These are phyloP conservation scores for Leptoteleia sp. DNA, from an alignment of 1,140 invertebrate species.

Conservation along the genomic window DNA sequence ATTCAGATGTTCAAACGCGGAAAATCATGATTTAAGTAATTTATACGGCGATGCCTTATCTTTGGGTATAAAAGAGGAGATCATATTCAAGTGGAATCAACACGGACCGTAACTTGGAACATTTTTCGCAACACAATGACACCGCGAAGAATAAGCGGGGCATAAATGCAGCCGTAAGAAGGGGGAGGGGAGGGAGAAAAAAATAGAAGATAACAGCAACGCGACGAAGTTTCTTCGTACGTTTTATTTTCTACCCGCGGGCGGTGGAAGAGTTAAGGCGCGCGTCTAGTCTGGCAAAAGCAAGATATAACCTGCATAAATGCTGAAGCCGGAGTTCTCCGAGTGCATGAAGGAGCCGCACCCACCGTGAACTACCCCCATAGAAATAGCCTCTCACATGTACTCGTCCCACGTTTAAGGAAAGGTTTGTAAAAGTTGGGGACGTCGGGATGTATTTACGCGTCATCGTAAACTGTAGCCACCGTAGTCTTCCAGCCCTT, in stretches of 20 bases:
- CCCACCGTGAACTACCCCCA: conserved; percentile 71
- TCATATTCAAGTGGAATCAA: conserved; percentile 40
- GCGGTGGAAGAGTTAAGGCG: conserved; percentile 68
- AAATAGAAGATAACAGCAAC: conserved; percentile 38
- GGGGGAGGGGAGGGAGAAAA: too few species aligned
- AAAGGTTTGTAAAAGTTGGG: conserved; percentile 68
- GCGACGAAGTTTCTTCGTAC: conserved; percentile 71
- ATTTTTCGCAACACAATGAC: conserved; percentile 46
- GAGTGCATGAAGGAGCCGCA: conserved; percentile 76
- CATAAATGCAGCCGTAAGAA: conserved; percentile 54
- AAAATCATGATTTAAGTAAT: not conserved
- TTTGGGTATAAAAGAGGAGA: conserved; percentile 12
- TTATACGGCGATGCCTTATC: conserved; percentile 5
- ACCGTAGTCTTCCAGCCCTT: conserved; percentile 64
- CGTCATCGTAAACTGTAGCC: conserved; percentile 64
- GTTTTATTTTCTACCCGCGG: conserved; percentile 72
- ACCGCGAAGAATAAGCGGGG: conserved; percentile 50
- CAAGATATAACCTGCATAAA: conserved; percentile 71
- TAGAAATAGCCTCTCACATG: conserved; percentile 47
- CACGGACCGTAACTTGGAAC: conserved; percentile 27
- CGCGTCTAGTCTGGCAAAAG: conserved; percentile 64
- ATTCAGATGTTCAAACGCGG: too few species aligned
- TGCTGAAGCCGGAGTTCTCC: conserved; percentile 66
- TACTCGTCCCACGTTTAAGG: conserved; percentile 51
- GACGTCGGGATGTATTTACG: conserved; percentile 66